Percentiles rank a stretch among this genome's conserved stretches.
Evolutionary conservation across 2,888 invertebrate species (phyloP).

Genomic region (Petrolisthes manimaculis): DNA sequence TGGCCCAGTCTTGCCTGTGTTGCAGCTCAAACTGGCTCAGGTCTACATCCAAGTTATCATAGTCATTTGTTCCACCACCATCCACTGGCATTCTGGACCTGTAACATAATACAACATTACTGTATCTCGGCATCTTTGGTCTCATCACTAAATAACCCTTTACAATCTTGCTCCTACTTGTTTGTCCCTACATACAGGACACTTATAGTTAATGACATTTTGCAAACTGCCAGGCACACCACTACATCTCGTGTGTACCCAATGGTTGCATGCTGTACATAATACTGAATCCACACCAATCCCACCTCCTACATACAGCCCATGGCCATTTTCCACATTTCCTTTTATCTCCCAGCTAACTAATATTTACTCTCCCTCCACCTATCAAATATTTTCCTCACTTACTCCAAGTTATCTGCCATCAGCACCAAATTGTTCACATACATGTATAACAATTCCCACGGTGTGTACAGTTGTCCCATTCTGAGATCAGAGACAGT

Average conservation of each 20-base stretch:
- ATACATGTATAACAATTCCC: neutral
- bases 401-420: neutral
- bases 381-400: neutral
- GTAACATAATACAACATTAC: neutral
- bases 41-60: neutral
- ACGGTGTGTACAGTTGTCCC: neutral
- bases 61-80: neutral
- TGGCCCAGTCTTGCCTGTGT: neutral
- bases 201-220: neutral
- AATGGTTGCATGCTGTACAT: neutral
- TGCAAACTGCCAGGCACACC: neutral
- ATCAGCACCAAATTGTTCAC: neutral
- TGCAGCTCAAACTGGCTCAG: neutral
- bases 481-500: neutral
- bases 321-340: neutral
- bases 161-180: neutral
- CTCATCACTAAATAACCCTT: no score
- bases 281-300: no score
- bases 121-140: neutral
- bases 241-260: neutral
- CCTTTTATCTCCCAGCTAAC: no score
- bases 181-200: neutral
- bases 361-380: neutral
- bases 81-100: neutral
- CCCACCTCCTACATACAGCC: neutral